A percentile compares a stretch with the other conserved stretches of the same genome.
phyloP scores from a whole-genome alignment of 2,888 invertebrate species.

The Autographa gamma region DNA sequence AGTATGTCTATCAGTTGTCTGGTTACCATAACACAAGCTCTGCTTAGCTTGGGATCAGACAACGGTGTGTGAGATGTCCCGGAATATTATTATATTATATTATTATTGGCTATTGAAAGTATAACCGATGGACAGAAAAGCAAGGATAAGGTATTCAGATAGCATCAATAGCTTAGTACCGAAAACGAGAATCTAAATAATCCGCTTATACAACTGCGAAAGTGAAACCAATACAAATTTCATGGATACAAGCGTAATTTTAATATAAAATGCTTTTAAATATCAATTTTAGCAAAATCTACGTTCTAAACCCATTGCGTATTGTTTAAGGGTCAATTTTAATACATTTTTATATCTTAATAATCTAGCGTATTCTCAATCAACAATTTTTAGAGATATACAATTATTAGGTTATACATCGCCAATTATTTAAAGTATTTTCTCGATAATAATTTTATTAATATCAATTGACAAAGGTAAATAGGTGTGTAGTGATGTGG shows the following conservation, averaged over 20 bases:
- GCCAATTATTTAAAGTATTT: slow-evolving; percentile 56
- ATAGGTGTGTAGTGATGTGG: slow-evolving; percentile 50
- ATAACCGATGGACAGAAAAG: background rate
- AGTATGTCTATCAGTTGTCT: too few species aligned
- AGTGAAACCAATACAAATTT: slow-evolving; percentile 36
- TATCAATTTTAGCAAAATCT: slow-evolving; percentile 67
- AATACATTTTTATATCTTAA: slow-evolving; percentile 58
- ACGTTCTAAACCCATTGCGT: slow-evolving; percentile 57
- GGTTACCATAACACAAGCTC: too few species aligned
- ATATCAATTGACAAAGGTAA: slow-evolving; percentile 67
- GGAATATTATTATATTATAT: too few species aligned
- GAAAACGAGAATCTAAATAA: slow-evolving; percentile 29
- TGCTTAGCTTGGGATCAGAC: too few species aligned
- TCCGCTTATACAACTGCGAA: slow-evolving; percentile 31
- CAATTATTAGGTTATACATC: slow-evolving; percentile 62
- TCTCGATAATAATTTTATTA: slow-evolving; percentile 54
- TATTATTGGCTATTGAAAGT: too few species aligned
- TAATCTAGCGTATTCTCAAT: slow-evolving; percentile 57
- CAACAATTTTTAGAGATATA: slow-evolving; percentile 62
- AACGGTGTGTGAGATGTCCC: too few species aligned
- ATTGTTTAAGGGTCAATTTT: slow-evolving; percentile 40
- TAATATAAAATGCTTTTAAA: slow-evolving; percentile 60
- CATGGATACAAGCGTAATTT: slow-evolving; percentile 53
- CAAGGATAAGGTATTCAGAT: slow-evolving; percentile 12
- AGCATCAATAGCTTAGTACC: slow-evolving; percentile 37